phyloP scores from a whole-genome alignment of 2,113 vertebrate genomes.

The Vicugna pacos region DNA sequence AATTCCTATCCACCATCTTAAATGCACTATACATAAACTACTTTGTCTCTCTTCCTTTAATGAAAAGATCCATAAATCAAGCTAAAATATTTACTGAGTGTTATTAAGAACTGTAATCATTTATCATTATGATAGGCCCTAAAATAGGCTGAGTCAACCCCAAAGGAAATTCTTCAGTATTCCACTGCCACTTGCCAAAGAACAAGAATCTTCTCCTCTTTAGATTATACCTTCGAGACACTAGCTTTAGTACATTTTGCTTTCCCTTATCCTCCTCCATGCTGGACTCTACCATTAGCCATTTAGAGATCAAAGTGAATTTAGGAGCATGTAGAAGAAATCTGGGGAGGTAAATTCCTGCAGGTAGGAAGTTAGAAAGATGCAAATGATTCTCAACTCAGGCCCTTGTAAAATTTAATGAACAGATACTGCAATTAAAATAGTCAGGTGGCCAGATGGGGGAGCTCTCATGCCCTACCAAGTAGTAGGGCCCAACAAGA shows the following conservation, averaged over 20 bases:
- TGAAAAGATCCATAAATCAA: conserved; percentile 41
- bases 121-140: neutral
- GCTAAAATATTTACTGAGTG: neutral
- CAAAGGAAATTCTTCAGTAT: neutral
- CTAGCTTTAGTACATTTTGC: neutral
- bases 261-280: neutral
- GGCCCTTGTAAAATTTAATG: neutral
- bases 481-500: neutral
- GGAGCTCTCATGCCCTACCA: neutral
- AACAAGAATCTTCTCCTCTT: neutral
- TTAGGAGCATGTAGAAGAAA: neutral
- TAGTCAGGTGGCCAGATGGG: neutral
- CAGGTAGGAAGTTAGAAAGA: neutral
- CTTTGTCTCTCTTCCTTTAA: neutral
- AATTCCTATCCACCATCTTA: neutral
- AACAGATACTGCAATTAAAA: neutral
- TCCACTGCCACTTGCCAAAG: neutral
- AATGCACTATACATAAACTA: neutral
- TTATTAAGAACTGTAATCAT: neutral
- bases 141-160: neutral
- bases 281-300: neutral
- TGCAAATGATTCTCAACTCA: neutral
- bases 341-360: neutral
- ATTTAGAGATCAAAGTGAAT: neutral
- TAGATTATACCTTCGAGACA: neutral